Evolutionary conservation across 2,888 invertebrate species (phyloP), one percentile per base, ranked within the genome.

Genomic region (Drosophila rellima): DNA sequence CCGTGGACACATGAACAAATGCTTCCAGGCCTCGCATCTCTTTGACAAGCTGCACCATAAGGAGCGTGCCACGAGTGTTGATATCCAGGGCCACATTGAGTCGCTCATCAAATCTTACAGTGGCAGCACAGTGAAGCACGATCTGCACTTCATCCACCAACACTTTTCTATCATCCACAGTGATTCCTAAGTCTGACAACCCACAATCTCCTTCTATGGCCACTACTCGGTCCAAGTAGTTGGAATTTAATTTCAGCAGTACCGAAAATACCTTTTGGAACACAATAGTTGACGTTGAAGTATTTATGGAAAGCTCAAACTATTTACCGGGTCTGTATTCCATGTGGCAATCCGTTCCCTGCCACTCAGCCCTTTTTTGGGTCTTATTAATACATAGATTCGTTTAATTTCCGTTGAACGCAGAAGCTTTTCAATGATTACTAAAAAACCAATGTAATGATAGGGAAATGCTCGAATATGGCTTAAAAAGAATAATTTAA

Each of bases 121-220:
- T 98, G 0, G 98, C 98, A 0, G 98, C 98, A 10, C 96, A 96
- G 90, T 98, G 98, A 92, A 98, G 96, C 8, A 95, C 93, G 63
- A 95, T 92, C 82, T 95, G 93, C 29, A 89, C 86, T 45, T 90
- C 87, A 35, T 89, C 72, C 26, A 78, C 73, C 13, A 93, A 69
- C 15, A 87, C 65, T 37, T 73, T 68, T 8, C 91, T 86, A 80
- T 93, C 92, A 39, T 80, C 76, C 7, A 76, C 69, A 31, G 90
- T 89, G 26, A 93, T 88, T n/a, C 93, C 93, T 52, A 93, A 77
- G 31, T 88, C 88, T 2, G 89, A 83, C 39, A 90, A 56, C 11
- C 78, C 72, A 64, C 92, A 92, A 64, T 93, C 93, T 20, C 93
- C 93, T 42, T 73, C 69, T 31, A 93, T 90, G 37, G 90, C 80